Base-by-base conservation (phyloP, 2,888 invertebrate species). In the Saturnia japonica region DNA sequence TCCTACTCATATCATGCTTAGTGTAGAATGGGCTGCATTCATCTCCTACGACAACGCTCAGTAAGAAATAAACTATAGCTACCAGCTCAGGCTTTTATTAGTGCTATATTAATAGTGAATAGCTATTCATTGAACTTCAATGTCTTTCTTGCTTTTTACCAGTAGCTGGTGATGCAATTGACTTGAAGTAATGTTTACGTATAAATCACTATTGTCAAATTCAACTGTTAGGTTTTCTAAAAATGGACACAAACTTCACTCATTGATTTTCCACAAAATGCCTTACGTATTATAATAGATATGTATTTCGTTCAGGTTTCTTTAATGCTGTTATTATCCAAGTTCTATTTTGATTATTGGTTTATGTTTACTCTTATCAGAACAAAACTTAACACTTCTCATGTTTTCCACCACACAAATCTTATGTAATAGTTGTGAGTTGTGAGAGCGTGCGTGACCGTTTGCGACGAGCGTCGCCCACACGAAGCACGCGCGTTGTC, bases 401-500 rank as follows among this genome's bases (percentile, higher is more conserved):
- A 66, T 72, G 45, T 45, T 69, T 73, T 74, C 51, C 54, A 70
- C 75, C 74, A 75, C 14, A 73, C 72, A 47, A 62, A 71, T 47
- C 19, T 69, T 62, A 57, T 66, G 70, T 70, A 70, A 67, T 67
- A 43, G 28, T 42, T 64, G 67, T 70, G 34, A 43, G 28, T 42
- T 64, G 67, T 70, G 34, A 14, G 67, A 67, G 67, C 62, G 57
- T 60, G 57, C 85, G 81, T 84, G 83, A 83, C 82, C 79, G 77
- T 75, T 73, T 75, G 76, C 74, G 76, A 77, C 76, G 68, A 69
- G 75, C 62, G 67, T 70, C 82, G 82, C 83, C 82, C 84, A 84
- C 83, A 74, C 78, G 3, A 68, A 77, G 80, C 84, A 80, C 80
- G 86, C 82, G 40, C 68, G 70, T 47, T 67, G 25, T 60, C 57